These are phyloP conservation scores for Dasypolia templi DNA, from an alignment of 2,888 invertebrate species.

Conservation along the genomic window DNA sequence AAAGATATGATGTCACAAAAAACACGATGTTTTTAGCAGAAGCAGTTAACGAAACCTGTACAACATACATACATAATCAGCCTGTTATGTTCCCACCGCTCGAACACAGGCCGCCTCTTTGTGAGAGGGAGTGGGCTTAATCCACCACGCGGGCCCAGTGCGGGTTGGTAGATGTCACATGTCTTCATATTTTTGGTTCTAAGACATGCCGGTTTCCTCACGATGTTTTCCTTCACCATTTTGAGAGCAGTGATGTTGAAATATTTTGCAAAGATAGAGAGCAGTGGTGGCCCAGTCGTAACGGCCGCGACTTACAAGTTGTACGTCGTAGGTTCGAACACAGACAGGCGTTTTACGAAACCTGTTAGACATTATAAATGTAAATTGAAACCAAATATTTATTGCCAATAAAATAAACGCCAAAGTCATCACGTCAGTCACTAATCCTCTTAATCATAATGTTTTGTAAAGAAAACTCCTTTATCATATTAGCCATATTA, in stretches of 20 bases:
- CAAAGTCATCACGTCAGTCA: constrained; percentile 37
- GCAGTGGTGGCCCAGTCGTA: too few relatives aligned
- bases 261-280: too few relatives aligned
- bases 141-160: background rate
- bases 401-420: constrained; percentile 36
- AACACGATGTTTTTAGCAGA: background rate
- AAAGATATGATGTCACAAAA: background rate
- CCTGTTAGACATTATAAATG: background rate
- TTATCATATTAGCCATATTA: constrained; percentile 47
- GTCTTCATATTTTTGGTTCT: too few relatives aligned
- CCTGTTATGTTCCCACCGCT: background rate
- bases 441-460: constrained; percentile 42
- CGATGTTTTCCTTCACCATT: too few relatives aligned
- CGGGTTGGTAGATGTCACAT: background rate
- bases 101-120: background rate
- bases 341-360: too few relatives aligned
- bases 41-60: background rate
- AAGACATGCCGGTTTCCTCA: too few relatives aligned
- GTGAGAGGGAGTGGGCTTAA: background rate
- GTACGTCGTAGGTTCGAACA: too few relatives aligned
- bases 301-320: too few relatives aligned
- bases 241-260: too few relatives aligned
- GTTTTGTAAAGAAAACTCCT: constrained; percentile 33
- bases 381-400: constrained; percentile 10
- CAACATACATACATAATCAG: too few relatives aligned